Percentiles rank a stretch among this genome's conserved stretches.
Conservation (phyloP, 2,113 vertebrate genomes). For the Ammodytes dubius region DNA sequence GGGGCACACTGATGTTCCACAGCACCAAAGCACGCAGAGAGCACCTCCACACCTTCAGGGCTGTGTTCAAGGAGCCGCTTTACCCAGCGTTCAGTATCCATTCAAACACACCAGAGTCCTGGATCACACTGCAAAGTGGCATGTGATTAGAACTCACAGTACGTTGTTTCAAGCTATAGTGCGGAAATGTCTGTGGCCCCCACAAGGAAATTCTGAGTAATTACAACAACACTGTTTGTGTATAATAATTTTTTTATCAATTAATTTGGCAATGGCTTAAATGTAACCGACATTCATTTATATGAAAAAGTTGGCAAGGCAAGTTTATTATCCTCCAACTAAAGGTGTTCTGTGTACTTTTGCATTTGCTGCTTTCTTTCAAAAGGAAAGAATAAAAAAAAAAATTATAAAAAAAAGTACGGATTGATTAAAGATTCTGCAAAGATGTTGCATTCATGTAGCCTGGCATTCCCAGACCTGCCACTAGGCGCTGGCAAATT, state of each 20-base stretch:
- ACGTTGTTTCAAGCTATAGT: no score
- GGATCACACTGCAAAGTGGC: conserved; percentile 79
- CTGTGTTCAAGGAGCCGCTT: conserved; percentile 74
- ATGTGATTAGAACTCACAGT: conserved; percentile 23
- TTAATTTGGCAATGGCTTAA: no score
- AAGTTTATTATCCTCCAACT: background rate
- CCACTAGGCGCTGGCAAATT: no score
- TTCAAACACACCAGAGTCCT: conserved; percentile 80
- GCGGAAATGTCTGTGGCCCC: no score
- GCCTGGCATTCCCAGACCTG: no score
- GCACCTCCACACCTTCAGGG: conserved; percentile 81
- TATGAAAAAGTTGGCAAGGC: no score
- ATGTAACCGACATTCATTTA: no score
- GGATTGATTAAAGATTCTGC: background rate
- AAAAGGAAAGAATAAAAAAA: background rate
- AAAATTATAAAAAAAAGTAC: background rate
- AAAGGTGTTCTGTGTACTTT: background rate
- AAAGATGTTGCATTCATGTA: background rate
- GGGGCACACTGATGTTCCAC: conserved; percentile 74
- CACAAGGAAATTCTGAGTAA: no score
- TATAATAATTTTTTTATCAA: no score
- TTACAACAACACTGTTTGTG: no score
- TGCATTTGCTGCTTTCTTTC: background rate
- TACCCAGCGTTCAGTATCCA: conserved; percentile 82
- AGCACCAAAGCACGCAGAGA: conserved; percentile 67